Evolutionary conservation across 2,797 vertebrate species (phyloP).

Genomic region (Anolis apletophallus): DNA sequence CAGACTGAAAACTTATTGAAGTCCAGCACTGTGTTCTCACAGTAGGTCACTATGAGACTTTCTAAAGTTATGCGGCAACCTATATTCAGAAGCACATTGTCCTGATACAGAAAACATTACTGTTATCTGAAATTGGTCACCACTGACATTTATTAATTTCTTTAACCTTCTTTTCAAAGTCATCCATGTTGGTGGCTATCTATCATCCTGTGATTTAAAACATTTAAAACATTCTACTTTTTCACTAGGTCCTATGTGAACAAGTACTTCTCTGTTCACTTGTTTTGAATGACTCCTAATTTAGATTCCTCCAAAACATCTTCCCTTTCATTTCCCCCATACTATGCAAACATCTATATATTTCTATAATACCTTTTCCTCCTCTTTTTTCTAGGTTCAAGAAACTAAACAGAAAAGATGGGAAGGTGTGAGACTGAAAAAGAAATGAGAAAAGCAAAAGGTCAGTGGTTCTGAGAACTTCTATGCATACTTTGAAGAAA

Average conservation of each 20-base stretch:
- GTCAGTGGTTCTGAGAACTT: slow-evolving; percentile 6
- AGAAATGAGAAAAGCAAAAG: not conserved
- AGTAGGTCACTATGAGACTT: not conserved
- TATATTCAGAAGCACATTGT: not conserved
- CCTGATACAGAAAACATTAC: not conserved
- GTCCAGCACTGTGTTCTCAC: not conserved
- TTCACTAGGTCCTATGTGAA: not conserved
- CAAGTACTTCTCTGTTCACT: not conserved
- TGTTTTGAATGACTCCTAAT: not conserved
- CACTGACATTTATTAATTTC: not conserved
- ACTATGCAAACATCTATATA: not conserved
- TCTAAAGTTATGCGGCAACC: not conserved
- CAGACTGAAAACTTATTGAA: not conserved
- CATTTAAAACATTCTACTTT: not conserved
- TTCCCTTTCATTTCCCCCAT: not conserved
- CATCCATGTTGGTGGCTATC: not conserved
- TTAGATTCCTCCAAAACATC: not conserved
- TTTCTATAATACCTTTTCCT: not conserved
- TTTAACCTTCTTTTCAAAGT: not conserved
- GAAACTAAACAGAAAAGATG: not conserved
- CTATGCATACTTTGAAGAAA: slow-evolving; percentile 11
- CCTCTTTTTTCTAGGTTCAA: not conserved
- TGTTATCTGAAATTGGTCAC: not conserved
- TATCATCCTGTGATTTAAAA: not conserved
- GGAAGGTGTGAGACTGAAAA: not conserved